Evolutionary conservation across 1,140 invertebrate genomes (phyloP).

Genomic region (Philopotamus ludificatus): DNA sequence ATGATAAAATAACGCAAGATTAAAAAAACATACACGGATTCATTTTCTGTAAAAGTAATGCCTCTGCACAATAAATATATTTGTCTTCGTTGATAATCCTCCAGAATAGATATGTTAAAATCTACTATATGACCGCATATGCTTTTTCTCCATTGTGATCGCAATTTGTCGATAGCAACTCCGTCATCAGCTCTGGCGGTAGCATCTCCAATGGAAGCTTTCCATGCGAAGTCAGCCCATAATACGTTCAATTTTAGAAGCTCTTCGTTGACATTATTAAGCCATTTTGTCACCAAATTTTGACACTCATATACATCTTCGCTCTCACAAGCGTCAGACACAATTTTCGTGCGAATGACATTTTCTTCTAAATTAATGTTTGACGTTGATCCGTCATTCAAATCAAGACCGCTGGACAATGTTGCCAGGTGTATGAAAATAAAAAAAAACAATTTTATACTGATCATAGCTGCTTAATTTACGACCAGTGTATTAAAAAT

Average conservation of each 20-base stretch:
- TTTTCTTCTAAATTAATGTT: background rate
- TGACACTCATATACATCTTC: background rate
- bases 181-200: constrained; percentile 16
- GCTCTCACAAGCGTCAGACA: background rate
- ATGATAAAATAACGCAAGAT: background rate
- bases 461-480: background rate
- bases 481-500: background rate
- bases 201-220: constrained; percentile 19
- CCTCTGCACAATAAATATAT: constrained; percentile 34
- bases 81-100: constrained; percentile 26
- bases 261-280: constrained; percentile 30
- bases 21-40: constrained; percentile 32
- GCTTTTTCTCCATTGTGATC: constrained; percentile 25
- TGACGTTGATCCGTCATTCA: background rate
- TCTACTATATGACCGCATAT: constrained; percentile 13
- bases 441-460: background rate
- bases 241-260: constrained; percentile 29
- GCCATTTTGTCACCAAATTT: constrained; percentile 16
- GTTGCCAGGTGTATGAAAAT: background rate
- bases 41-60: constrained; percentile 17
- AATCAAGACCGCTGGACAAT: background rate
- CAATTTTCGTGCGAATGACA: background rate
- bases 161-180: constrained; percentile 2
- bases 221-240: constrained; percentile 35
- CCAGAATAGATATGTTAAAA: constrained; percentile 7